Conservation (phyloP, 2,113 vertebrate genomes). For the Engystomops pustulosus region DNA sequence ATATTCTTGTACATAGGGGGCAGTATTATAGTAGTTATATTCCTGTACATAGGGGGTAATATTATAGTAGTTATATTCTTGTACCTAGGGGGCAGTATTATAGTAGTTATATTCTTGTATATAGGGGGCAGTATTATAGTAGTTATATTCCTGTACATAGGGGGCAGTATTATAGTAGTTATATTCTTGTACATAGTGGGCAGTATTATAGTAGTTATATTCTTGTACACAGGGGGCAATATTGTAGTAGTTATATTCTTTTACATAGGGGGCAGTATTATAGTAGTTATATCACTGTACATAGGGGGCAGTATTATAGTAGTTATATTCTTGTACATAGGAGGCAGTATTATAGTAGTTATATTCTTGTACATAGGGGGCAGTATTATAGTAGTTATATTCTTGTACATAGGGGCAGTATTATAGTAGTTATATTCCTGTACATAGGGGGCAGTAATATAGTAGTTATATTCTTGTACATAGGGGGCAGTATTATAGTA, state of each 20-base stretch:
- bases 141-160: neutral
- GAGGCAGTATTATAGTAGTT: neutral
- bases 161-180: neutral
- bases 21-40: slow-evolving; percentile 10
- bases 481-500: no score
- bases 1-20: neutral
- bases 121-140: slow-evolving; percentile 8
- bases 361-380: no score
- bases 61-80: slow-evolving; percentile 15
- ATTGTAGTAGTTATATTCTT: no score
- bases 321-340: slow-evolving; percentile 1
- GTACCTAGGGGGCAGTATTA: neutral
- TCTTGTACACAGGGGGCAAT: no score
- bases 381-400: no score
- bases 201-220: no score
- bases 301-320: neutral
- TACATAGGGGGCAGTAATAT: no score
- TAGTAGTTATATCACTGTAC: neutral
- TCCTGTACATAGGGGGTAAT: neutral
- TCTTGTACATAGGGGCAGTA: no score
- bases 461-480: no score
- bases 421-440: no score
- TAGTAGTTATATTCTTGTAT: slow-evolving; percentile 11
- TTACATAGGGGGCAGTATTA: neutral
- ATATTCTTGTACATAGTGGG: no score